Evolutionary conservation across 2,113 vertebrate species (phyloP), one percentile per base, ranked within the genome.

Genomic region (Martes martes): DNA sequence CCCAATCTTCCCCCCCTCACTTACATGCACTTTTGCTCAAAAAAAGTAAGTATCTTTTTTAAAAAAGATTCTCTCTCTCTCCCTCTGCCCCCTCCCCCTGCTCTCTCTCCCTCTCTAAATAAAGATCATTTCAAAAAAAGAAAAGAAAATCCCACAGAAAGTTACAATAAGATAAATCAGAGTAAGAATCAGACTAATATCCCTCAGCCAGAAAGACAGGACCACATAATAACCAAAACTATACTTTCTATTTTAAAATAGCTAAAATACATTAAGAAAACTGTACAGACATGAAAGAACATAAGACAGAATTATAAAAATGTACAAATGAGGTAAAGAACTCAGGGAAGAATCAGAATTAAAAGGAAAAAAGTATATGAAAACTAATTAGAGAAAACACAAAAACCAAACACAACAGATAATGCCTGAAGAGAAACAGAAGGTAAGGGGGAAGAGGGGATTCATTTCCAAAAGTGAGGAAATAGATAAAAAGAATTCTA

Each of bases 191-290:
- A 55, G 52, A 63, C 76, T 76, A 21, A 63, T 9, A 92, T 23
- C 26, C 42, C 74, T 81, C 4, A 91, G 28, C 55, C 33, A 92
- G 63, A 92, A 87, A 87, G 80, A 74, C 11, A 81, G 21, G 7
- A n/a, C 55, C 28, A 59, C 71, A 92, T 74, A 74, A 92, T 73
- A 92, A 61, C 61, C 28, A 81, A 92, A 95, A 73, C 63, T 73
- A 4, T n/a, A 88, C 8, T 6, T 87, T 45, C 61, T 82, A 76
- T 89, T 88, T 88, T 55, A 88, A 89, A 88, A 82, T 26, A 79
- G 10, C 73, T 92, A 81, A 87, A 73, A 45, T 89, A 59, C 50
- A 69, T 89, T 83, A 93, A 84, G 47, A 96, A 89, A 89, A 89
- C 11, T 79, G 45, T n/a, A 89, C 4, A 57, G 67, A 78, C 47